Percentiles rank a stretch among this genome's conserved stretches.
phyloP scores from a whole-genome alignment of 2,888 invertebrate species.

The Eilema griseolum region DNA sequence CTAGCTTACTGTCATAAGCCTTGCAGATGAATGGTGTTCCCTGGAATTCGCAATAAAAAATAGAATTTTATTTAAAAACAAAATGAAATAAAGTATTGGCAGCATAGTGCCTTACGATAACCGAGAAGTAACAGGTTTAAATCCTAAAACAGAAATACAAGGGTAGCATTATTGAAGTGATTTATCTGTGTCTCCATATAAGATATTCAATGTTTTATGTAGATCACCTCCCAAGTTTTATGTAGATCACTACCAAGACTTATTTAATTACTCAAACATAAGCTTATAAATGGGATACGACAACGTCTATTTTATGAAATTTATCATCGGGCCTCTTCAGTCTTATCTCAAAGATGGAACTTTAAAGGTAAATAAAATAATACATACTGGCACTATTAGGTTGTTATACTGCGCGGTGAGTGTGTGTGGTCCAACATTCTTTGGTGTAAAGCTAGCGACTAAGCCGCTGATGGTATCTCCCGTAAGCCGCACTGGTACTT shows the following conservation, averaged over 20 bases:
- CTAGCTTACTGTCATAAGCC: conserved; percentile 96
- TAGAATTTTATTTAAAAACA: background rate
- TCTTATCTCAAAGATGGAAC: background rate
- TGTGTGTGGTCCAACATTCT: conserved; percentile 96
- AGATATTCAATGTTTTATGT: background rate
- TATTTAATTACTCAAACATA: background rate
- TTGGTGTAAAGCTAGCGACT: conserved; percentile 96
- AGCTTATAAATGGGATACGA: background rate
- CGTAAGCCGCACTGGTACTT: conserved; percentile 95
- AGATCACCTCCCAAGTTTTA: too few relatives aligned
- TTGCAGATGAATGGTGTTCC: conserved; percentile 96
- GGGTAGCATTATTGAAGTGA: background rate
- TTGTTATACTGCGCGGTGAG: conserved; percentile 97
- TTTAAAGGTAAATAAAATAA: background rate
- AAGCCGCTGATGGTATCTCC: conserved; percentile 96
- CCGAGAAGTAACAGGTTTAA: too few relatives aligned
- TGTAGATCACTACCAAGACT: background rate
- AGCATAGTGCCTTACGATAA: too few relatives aligned
- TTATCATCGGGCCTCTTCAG: background rate
- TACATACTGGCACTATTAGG: conserved; percentile 90
- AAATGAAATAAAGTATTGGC: background rate
- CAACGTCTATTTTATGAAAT: background rate
- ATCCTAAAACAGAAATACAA: background rate
- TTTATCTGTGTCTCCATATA: background rate
- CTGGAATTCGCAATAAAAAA: conserved; percentile 57